phyloP scores from a whole-genome alignment of 2,888 invertebrate species.

The Holacanthella duospinosa region DNA sequence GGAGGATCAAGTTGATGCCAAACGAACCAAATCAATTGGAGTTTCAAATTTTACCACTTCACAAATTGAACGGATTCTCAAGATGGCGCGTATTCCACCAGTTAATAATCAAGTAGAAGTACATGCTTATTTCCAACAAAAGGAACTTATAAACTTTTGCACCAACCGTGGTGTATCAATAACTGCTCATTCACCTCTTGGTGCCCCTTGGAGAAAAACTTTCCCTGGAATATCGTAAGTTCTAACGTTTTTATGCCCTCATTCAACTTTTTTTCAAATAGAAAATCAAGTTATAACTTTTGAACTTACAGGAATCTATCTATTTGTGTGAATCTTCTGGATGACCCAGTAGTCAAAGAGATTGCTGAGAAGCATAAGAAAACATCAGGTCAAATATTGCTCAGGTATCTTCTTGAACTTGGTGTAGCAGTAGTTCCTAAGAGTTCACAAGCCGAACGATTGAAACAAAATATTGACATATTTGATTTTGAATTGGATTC shows the following conservation, averaged over 20 bases:
- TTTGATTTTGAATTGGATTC: constrained; percentile 24
- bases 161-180: constrained; percentile 52
- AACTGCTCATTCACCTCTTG: constrained; percentile 3
- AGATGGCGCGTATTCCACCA: constrained; percentile 52
- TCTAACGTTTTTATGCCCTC: too few species aligned
- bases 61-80: constrained; percentile 59
- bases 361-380: constrained; percentile 48
- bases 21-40: constrained; percentile 65
- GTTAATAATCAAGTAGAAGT: constrained; percentile 56
- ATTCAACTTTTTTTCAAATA: background rate
- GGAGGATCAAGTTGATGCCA: constrained; percentile 56
- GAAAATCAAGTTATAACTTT: background rate
- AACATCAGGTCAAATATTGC: constrained; percentile 61
- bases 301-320: background rate
- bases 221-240: constrained; percentile 1
- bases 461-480: constrained; percentile 62
- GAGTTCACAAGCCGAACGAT: constrained; percentile 59
- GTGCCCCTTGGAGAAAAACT: constrained; percentile 2
- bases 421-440: constrained; percentile 70
- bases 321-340: background rate
- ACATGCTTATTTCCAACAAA: constrained; percentile 66
- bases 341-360: constrained; percentile 39
- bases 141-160: constrained; percentile 51
- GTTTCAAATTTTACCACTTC: constrained; percentile 69
- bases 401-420: constrained; percentile 62